Evolutionary conservation across 2,113 vertebrate genomes (phyloP), one percentile per base, ranked within the genome.

Genomic region (Butorides virescens): DNA sequence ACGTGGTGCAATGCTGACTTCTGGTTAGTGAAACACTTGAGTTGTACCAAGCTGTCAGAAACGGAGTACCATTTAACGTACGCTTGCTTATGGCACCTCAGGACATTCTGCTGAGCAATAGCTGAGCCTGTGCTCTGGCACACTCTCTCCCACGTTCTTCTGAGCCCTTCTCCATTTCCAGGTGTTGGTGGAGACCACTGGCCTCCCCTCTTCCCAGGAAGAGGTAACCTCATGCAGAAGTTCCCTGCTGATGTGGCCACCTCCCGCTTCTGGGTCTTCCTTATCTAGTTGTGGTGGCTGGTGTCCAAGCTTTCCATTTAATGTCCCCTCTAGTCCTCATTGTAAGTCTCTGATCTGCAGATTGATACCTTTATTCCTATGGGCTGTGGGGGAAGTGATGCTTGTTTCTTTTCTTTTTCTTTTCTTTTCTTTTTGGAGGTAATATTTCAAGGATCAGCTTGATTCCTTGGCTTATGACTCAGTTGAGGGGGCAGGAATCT

Each of bases 11-110:
- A 13, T 5, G 37, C 44, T 46, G 83, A 27, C 36, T 68, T 36
- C 47, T 34, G 39, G 32, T 29, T 39, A 30, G 47, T 36, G 30
- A 47, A 86, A 49, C 17, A 26, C 15, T 55, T 10, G 18, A 75
- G 25, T 49, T 49, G n/a, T 32, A 68, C 47, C 23, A 15, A 32
- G 26, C 39, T 49, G 27, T n/a, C 15, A 37, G 55, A 56, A 68
- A 50, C 5, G 11, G 10, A n/a, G 34, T 1, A 0, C 4, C 4
- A 3, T 70, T 56, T 68, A 11, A 46, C 4, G 7, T 25, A 34
- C 4, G 0, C 6, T 37, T 63, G 15, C 15, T 63, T 50, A 37
- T 15, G 21, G 55, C 18, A 75, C n/a, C 18, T 75, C 26, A 44
- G 68, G 29, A 27, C 30, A 55, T 44, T 18, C 34, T 53, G 37